Percentiles rank a stretch among this genome's conserved stretches.
phyloP scores from a whole-genome alignment of 2,797 vertebrate species.

The Muscicapa comitata region DNA sequence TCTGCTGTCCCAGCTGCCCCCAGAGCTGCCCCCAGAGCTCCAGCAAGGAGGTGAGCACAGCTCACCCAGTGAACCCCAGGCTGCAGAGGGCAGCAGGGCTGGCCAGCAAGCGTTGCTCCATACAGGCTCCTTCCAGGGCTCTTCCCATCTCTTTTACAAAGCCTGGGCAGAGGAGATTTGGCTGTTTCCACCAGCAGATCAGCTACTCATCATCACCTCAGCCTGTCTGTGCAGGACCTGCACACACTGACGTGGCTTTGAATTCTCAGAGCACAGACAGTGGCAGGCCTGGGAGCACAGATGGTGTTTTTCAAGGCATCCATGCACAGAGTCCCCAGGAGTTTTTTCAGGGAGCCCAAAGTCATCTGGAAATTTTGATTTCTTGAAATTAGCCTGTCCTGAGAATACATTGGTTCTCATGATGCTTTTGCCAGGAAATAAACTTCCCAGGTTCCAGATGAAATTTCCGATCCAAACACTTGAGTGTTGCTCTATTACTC shows the following conservation, averaged over 20 bases:
- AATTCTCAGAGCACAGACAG: neutral
- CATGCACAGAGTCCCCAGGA: neutral
- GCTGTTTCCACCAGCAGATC: neutral
- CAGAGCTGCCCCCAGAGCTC: neutral
- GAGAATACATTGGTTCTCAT: conserved; percentile 15
- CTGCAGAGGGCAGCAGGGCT: neutral
- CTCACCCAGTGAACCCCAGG: neutral
- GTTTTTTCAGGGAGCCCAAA: neutral
- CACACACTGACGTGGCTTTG: accelerated
- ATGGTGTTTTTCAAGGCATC: neutral
- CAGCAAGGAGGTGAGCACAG: neutral
- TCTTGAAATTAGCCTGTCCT: neutral
- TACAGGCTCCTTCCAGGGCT: neutral
- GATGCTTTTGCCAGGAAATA: conserved; percentile 28
- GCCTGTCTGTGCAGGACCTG: neutral
- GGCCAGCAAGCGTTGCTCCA: neutral
- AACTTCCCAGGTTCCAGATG: neutral
- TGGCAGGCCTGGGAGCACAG: neutral
- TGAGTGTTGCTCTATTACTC: neutral
- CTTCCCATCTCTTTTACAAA: neutral
- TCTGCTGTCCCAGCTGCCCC: neutral
- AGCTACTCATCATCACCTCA: neutral
- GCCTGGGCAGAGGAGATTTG: neutral
- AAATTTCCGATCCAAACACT: neutral
- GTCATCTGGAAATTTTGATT: neutral